Evolutionary conservation across 2,888 invertebrate species (phyloP).

Genomic region (Phasia obesa): DNA sequence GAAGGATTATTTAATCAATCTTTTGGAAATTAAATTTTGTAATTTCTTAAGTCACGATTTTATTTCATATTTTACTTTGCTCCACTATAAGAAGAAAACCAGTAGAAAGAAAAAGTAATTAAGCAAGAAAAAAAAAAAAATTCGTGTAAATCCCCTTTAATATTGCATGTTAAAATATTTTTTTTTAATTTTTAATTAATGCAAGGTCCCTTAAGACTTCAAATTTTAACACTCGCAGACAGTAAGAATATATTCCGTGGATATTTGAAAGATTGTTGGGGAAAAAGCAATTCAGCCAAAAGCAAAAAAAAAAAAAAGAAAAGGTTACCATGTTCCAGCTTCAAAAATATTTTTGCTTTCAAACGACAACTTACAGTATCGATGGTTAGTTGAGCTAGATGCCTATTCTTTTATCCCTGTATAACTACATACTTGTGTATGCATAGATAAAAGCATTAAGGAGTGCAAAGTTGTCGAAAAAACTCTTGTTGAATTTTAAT

Average conservation of each 20-base stretch:
- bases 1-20: constrained; percentile 2
- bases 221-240: constrained; percentile 44
- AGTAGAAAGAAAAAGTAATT: neutral
- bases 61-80: constrained; percentile 1
- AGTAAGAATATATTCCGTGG: constrained; percentile 10
- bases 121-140: constrained; percentile 24
- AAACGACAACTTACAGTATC: neutral
- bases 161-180: constrained; percentile 30
- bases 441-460: neutral
- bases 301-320: neutral
- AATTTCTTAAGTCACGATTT: constrained; percentile 51
- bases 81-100: neutral
- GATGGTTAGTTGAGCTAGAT: constrained; percentile 27
- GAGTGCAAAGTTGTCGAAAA: neutral
- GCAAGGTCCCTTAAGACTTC: constrained; percentile 3
- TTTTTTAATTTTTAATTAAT: neutral
- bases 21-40: constrained; percentile 42
- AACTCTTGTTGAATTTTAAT: constrained; percentile 45
- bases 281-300: neutral
- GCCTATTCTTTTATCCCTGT: neutral
- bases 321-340: neutral
- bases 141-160: constrained; percentile 44
- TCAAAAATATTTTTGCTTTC: no score
- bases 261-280: neutral
- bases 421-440: constrained; percentile 8